These are phyloP conservation scores for Drosophila parthenogenetica DNA, from an alignment of 2,888 invertebrate genomes.

Conservation along the genomic window DNA sequence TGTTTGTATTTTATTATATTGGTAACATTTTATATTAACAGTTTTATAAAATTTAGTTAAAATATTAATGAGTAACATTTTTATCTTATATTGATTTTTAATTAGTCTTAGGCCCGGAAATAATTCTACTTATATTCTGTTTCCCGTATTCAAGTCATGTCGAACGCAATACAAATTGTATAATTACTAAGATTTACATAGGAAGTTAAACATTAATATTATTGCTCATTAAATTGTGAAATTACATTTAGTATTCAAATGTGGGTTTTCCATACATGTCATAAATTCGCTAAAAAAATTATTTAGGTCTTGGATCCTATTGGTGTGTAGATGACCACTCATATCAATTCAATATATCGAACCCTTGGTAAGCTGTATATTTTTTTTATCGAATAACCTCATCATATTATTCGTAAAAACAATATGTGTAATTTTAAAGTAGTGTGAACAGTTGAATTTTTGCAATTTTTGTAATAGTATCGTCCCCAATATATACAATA, in stretches of 20 bases:
- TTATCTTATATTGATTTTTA: slow-evolving; percentile 28
- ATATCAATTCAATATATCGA: slow-evolving; percentile 5
- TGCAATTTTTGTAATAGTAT: too few species aligned
- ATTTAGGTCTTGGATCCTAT: neutral
- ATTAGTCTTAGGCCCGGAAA: slow-evolving; percentile 56
- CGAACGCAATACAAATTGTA: neutral
- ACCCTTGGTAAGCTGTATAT: neutral
- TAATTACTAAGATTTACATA: neutral
- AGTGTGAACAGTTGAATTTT: too few species aligned
- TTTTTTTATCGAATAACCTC: slow-evolving; percentile 6
- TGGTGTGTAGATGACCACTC: neutral
- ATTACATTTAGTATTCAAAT: slow-evolving; percentile 7
- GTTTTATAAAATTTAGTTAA: slow-evolving; percentile 62
- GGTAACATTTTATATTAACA: slow-evolving; percentile 74
- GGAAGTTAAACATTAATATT: neutral
- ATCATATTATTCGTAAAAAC: neutral
- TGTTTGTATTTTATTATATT: slow-evolving; percentile 31
- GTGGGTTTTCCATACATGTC: neutral
- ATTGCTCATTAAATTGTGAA: slow-evolving; percentile 10
- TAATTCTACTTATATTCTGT: slow-evolving; percentile 17
- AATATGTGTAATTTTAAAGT: too few species aligned
- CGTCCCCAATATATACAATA: too few species aligned
- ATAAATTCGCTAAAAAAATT: neutral
- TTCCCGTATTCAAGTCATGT: slow-evolving; percentile 10
- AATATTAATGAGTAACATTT: slow-evolving; percentile 50